A percentile compares a stretch with the other conserved stretches of the same genome.
Evolutionary conservation across 2,113 vertebrate genomes (phyloP).

Genomic region (Heptranchias perlo): DNA sequence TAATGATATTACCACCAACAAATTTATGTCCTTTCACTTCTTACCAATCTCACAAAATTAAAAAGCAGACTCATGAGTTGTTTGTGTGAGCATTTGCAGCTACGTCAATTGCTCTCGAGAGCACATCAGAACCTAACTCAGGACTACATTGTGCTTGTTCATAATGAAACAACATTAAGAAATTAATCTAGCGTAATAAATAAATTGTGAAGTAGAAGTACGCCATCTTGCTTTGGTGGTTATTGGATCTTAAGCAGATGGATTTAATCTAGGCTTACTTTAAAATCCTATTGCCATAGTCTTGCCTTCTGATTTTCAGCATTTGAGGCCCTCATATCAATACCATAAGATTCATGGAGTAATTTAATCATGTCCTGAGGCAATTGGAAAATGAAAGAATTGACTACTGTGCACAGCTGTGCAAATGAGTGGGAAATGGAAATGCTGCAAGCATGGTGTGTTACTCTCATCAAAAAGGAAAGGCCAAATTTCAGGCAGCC

Average conservation of each 20-base stretch:
- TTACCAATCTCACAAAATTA: not conserved
- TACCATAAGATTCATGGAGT: not conserved
- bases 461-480: not conserved
- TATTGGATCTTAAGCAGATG: not conserved
- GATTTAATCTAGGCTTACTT: not conserved
- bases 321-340: not conserved
- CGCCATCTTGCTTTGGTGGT: not conserved
- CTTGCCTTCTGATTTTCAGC: not conserved
- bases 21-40: not conserved
- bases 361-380: slow-evolving; percentile 22
- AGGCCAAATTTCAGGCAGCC: not conserved
- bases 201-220: not conserved
- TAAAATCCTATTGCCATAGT: not conserved
- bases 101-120: not conserved
- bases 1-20: not conserved
- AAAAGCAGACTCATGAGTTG: not conserved
- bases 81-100: not conserved
- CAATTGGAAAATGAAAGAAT: slow-evolving; percentile 21
- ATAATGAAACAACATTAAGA: not conserved
- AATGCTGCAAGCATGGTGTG: not conserved
- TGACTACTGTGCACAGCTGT: slow-evolving; percentile 8
- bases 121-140: not conserved
- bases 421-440: not conserved
- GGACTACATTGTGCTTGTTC: not conserved
- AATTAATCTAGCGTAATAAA: not conserved